Evolutionary conservation across 2,888 invertebrate genomes (phyloP).

Genomic region (Nomada ruficornis): DNA sequence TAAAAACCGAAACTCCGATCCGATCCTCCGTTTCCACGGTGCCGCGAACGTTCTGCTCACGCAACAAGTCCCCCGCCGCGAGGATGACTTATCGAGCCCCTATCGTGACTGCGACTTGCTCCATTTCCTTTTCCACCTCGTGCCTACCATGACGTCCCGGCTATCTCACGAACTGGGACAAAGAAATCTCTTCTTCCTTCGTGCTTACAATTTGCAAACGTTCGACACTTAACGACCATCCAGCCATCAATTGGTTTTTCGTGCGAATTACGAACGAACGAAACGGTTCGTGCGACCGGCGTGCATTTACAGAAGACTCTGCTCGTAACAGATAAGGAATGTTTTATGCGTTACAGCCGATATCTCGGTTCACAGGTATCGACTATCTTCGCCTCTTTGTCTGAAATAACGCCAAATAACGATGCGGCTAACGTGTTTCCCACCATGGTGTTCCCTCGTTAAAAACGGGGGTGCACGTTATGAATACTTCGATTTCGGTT

Average conservation of each 20-base stretch:
- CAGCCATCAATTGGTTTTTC: neutral
- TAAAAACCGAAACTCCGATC: slow-evolving; percentile 48
- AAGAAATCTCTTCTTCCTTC: neutral
- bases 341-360: slow-evolving; percentile 73
- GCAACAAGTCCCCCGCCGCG: slow-evolving; percentile 70
- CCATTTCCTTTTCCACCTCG: slow-evolving; percentile 57
- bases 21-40: slow-evolving; percentile 43
- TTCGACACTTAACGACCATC: neutral
- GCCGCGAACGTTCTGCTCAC: slow-evolving; percentile 60
- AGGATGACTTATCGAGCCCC: slow-evolving; percentile 70
- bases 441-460: neutral
- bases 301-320: slow-evolving; percentile 51
- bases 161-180: neutral
- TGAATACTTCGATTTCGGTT: slow-evolving; percentile 13
- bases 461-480: neutral
- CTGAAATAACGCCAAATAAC: slow-evolving; percentile 71
- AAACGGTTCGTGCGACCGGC: slow-evolving; percentile 2
- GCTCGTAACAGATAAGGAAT: slow-evolving; percentile 76
- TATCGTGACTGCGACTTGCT: slow-evolving; percentile 59
- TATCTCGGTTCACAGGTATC: slow-evolving; percentile 72
- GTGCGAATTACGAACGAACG: neutral
- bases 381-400: slow-evolving; percentile 66
- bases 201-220: neutral
- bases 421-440: neutral
- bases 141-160: slow-evolving; percentile 15